These are phyloP conservation scores for Podotricha telesiphe DNA, from an alignment of 2,888 invertebrate species.

Conservation along the genomic window DNA sequence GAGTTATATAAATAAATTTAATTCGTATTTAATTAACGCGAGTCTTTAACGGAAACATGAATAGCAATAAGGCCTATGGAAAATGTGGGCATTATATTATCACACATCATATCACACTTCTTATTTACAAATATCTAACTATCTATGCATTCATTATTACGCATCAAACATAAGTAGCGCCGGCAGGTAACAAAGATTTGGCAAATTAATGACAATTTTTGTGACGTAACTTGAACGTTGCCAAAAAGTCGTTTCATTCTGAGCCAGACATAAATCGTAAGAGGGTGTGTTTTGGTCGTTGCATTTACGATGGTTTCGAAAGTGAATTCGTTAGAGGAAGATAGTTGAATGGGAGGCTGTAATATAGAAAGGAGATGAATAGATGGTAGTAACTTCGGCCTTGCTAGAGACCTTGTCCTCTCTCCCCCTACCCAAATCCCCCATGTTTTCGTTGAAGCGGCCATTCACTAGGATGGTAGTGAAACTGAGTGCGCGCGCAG, in stretches of 20 bases:
- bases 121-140: neutral
- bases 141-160: conserved; percentile 12
- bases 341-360: conserved; percentile 38
- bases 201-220: conserved; percentile 22
- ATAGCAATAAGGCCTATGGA: neutral
- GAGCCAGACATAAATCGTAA: conserved; percentile 57
- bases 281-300: conserved; percentile 63
- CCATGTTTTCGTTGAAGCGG: conserved; percentile 64
- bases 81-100: neutral
- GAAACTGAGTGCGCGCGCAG: conserved; percentile 77
- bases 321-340: conserved; percentile 65
- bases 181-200: conserved; percentile 23
- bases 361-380: conserved; percentile 60
- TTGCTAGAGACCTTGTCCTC: conserved; percentile 73
- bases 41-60: neutral
- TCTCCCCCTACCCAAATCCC: conserved; percentile 59
- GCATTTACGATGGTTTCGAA: conserved; percentile 69
- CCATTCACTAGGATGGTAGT: conserved; percentile 74
- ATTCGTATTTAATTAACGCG: neutral
- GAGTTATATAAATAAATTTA: conserved; percentile 7
- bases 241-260: conserved; percentile 44
- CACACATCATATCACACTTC: neutral
- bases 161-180: conserved; percentile 15
- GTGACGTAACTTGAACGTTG: conserved; percentile 36
- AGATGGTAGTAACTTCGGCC: conserved; percentile 72